These are phyloP conservation scores for Sphaerophoria rueppellii DNA, from an alignment of 2,888 invertebrate genomes.

Conservation along the genomic window DNA sequence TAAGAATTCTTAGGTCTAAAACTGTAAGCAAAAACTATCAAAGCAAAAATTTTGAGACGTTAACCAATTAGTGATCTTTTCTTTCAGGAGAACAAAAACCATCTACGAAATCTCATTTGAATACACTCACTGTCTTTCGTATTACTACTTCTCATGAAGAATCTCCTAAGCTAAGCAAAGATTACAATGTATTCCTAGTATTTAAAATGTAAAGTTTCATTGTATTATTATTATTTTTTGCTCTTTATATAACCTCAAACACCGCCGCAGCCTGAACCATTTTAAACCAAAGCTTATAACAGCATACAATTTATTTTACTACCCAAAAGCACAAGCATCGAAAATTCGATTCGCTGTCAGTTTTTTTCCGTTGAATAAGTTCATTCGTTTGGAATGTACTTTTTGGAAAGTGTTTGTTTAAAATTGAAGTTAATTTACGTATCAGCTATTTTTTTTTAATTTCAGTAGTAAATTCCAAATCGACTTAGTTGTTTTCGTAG, in stretches of 20 bases:
- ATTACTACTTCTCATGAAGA: conserved; percentile 38
- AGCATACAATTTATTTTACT: no score
- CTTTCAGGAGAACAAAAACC: background rate
- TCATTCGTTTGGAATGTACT: no score
- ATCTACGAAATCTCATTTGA: background rate
- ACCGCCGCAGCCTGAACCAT: conserved; percentile 32
- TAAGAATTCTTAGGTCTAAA: conserved; percentile 25
- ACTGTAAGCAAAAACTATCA: conserved; percentile 28
- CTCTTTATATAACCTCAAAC: conserved; percentile 19
- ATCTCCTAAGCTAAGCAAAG: conserved; percentile 43
- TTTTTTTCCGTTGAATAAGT: no score
- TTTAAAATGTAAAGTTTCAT: conserved; percentile 13
- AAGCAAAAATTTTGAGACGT: background rate
- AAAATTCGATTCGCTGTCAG: no score
- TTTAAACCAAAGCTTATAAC: background rate
- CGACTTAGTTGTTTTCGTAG: no score
- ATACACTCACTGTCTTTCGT: conserved; percentile 25
- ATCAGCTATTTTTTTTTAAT: no score
- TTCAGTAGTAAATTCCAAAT: no score
- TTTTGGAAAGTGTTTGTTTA: no score
- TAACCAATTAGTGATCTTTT: background rate
- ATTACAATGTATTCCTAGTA: conserved; percentile 36
- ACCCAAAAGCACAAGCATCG: no score
- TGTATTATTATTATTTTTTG: conserved; percentile 27
- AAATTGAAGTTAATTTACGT: no score